Base-by-base conservation (phyloP, 1,140 invertebrate species). In the Ooceraea biroi region DNA sequence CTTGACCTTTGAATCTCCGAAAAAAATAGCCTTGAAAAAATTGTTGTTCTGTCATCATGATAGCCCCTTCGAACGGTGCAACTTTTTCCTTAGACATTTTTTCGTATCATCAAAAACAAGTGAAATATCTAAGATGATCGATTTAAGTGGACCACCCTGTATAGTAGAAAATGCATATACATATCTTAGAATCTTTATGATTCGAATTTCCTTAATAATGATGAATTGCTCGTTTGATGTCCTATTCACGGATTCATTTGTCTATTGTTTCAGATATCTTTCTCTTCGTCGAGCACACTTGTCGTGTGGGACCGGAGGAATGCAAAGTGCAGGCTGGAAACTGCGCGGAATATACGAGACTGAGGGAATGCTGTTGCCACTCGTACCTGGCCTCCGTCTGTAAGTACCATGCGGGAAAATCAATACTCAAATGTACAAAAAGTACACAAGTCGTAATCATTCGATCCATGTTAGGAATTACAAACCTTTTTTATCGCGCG, bases 361-460 rank as follows among this genome's bases (percentile, higher is more conserved):
- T 97, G 36, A 92, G 96, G 68, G 95, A 95, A 84, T 97, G 96
- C 90, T 97, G 96, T 92, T 97, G 96, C 92, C 95, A 96, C 89
- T 94, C 95, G 85, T 94, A 95, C 82, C 93, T 96, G 55, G 95
- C 95, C 52, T 93, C 94, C 85, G 92, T 94, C 90, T 96, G 96
- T 96, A n/a, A n/a, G 96, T 44, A 7, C 10, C n/a, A n/a, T n/a
- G 52, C 3, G 14, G 50, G 17, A n/a, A 52, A 17, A 17, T n/a
- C n/a, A n/a, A n/a, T n/a, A n/a, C n/a, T 17, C 11, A 46, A 22
- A 4, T 44, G 60, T 46, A 22, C 8, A 41, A 58, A 57, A 7
- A 7, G 36, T 19, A 61, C 36, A 17, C 3, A 4, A 30, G n/a
- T n/a, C n/a, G 48, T n/a, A n/a, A n/a, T 74, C 22, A 74, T n/a